Evolutionary conservation across 2,888 invertebrate genomes (phyloP), one percentile per base, ranked within the genome.

Genomic region (Nebria salina): DNA sequence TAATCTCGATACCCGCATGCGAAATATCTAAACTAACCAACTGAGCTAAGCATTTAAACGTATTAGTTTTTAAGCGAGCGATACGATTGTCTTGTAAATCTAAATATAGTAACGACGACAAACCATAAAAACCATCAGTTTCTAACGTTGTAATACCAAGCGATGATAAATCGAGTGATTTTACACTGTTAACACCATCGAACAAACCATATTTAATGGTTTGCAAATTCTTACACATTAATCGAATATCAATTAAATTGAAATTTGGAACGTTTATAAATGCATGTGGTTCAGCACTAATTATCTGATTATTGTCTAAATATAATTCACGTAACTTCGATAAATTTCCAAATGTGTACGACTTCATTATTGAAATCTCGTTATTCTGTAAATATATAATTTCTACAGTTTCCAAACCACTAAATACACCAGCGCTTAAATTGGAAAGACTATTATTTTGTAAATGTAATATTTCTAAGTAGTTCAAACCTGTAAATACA

Each of bases 241-340:
- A 11, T 13, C 26, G 70, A 13, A 77, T 54, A 64, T 72, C 54
- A 15, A 77, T 70, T 1, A 70, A 42, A 4, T 34, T 72, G 13
- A 72, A 15, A 15, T 64, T 54, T 34, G 72, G 77, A n/a, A 77
- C 54, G 26, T 77, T 72, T 15, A 25, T 43, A 34, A 77, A 72
- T 11, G 77, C 72, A 54, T 77, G 72, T 26, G 77, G 77, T 34
- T 77, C 77, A 64, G 64, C 64, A 6, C 26, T 6, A 11, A 64
- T 7, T n/a, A 77, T 72, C 13, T 70, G 72, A 77, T 77, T 77
- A 72, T 77, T 77, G 15, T 54, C 72, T 34, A 77, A 72, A 26
- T 34, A 72, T 54, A 77, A 26, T n/a, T 25, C 8, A 6, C 34
- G 43, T 20, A 77, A 65, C 7, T 72, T 2, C 6, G 72, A 54